Percentiles rank a stretch among this genome's conserved stretches.
Evolutionary conservation across 2,888 invertebrate species (phyloP).

Genomic region (Alloplasta piceator): DNA sequence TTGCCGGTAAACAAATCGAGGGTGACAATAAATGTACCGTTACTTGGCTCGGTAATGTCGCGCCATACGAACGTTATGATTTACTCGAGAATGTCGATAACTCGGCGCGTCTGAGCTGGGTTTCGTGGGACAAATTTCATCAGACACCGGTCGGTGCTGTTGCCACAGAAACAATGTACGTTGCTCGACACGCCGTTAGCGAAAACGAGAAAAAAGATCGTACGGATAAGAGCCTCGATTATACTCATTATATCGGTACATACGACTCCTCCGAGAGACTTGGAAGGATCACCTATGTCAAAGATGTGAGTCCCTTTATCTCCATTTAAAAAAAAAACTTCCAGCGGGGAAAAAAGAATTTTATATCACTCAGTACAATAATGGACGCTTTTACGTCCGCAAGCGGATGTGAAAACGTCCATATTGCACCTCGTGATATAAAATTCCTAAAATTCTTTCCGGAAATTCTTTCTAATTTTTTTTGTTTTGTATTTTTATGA

Average conservation of each 20-base stretch:
- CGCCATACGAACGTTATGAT: slow-evolving; percentile 87
- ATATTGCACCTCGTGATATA: too few species aligned
- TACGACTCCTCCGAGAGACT: slow-evolving; percentile 87
- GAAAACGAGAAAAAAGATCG: slow-evolving; percentile 64
- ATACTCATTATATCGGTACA: slow-evolving; percentile 88
- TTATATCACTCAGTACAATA: too few species aligned
- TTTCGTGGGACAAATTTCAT: slow-evolving; percentile 89
- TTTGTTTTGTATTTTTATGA: slow-evolving; percentile 4
- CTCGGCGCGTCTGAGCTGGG: slow-evolving; percentile 91
- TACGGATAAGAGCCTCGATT: slow-evolving; percentile 71
- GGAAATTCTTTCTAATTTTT: not conserved
- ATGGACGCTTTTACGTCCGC: too few species aligned
- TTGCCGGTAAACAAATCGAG: slow-evolving; percentile 88
- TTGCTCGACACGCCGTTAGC: slow-evolving; percentile 83
- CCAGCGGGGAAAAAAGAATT: not conserved
- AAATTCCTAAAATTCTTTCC: too few species aligned
- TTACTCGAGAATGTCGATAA: slow-evolving; percentile 91
- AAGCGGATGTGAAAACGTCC: too few species aligned
- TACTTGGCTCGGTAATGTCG: slow-evolving; percentile 86
- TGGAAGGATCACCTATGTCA: slow-evolving; percentile 89
- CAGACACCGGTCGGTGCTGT: slow-evolving; percentile 87
- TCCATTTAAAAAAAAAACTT: not conserved
- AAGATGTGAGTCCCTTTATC: slow-evolving; percentile 82
- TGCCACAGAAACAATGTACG: slow-evolving; percentile 84
- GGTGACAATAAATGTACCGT: slow-evolving; percentile 87